Evolutionary conservation across 2,113 vertebrate species (phyloP).

Genomic region (Lucifuga dentata): DNA sequence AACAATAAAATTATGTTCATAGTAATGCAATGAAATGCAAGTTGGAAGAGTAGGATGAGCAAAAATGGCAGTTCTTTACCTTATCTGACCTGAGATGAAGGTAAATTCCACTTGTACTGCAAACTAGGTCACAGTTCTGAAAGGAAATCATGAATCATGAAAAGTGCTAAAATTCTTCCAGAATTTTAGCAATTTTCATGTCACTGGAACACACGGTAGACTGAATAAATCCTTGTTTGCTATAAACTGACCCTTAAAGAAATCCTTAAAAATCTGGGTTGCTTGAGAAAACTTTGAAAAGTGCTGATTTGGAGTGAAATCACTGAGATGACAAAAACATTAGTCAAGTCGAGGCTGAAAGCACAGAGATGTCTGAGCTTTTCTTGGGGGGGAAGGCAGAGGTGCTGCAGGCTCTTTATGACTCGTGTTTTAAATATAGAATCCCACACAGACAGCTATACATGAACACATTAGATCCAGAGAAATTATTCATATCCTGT

Average conservation of each 20-base stretch:
- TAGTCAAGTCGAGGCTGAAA: conserved; percentile 9
- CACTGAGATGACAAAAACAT: neutral
- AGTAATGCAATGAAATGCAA: too few species aligned
- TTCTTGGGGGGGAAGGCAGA: conserved; percentile 7
- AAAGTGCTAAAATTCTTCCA: too few species aligned
- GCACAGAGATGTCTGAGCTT: conserved; percentile 4
- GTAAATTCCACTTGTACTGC: too few species aligned
- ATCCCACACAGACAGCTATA: conserved; percentile 60
- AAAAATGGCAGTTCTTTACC: too few species aligned
- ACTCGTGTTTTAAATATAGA: conserved; percentile 79
- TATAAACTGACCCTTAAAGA: neutral
- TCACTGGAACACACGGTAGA: neutral
- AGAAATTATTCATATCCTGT: conserved; percentile 79
- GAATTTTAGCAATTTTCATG: neutral
- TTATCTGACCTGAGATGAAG: too few species aligned
- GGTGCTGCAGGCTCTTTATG: conserved; percentile 29
- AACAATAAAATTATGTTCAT: neutral
- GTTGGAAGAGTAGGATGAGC: too few species aligned
- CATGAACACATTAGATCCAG: conserved; percentile 63
- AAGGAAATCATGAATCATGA: too few species aligned
- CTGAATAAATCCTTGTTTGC: neutral
- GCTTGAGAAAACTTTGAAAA: neutral
- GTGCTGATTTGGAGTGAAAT: neutral
- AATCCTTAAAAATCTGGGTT: neutral
- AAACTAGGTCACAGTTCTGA: too few species aligned